These are phyloP conservation scores for Metridium senile DNA, from an alignment of 92 coral and sea anemone species.

Conservation along the genomic window DNA sequence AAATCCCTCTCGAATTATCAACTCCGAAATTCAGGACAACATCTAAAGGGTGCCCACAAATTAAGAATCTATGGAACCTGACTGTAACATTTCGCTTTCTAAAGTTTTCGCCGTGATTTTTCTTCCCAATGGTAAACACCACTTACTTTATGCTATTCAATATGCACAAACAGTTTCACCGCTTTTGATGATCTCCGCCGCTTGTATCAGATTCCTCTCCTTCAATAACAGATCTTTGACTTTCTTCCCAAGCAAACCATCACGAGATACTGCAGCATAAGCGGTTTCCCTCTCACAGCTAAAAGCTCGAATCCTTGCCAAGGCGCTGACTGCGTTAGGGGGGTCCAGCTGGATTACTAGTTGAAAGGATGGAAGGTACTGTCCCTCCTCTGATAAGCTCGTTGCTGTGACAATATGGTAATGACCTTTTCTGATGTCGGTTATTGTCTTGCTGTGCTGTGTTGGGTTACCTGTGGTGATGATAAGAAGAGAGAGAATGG, in stretches of 20 bases:
- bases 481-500: constrained; percentile 26
- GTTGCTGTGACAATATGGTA: constrained; percentile 87
- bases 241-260: constrained; percentile 64
- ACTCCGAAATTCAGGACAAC: no score
- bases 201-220: constrained; percentile 78
- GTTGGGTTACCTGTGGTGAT: background rate
- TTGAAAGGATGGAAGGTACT: constrained; percentile 67
- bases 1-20: no score
- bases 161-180: background rate
- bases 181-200: constrained; percentile 49
- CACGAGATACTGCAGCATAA: constrained; percentile 78
- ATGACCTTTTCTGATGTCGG: constrained; percentile 49
- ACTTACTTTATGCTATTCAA: no score
- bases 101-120: no score
- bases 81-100: no score
- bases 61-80: no score
- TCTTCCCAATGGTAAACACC: background rate
- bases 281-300: background rate
- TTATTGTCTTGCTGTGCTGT: background rate
- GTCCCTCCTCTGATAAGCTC: constrained; percentile 64
- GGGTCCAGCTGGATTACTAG: constrained; percentile 89
- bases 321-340: constrained; percentile 73
- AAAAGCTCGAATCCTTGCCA: constrained; percentile 63
- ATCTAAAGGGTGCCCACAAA: no score
- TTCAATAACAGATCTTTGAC: constrained; percentile 72